Base-by-base conservation (phyloP, 2,888 invertebrate genomes). In the Boloria euphrosyne region DNA sequence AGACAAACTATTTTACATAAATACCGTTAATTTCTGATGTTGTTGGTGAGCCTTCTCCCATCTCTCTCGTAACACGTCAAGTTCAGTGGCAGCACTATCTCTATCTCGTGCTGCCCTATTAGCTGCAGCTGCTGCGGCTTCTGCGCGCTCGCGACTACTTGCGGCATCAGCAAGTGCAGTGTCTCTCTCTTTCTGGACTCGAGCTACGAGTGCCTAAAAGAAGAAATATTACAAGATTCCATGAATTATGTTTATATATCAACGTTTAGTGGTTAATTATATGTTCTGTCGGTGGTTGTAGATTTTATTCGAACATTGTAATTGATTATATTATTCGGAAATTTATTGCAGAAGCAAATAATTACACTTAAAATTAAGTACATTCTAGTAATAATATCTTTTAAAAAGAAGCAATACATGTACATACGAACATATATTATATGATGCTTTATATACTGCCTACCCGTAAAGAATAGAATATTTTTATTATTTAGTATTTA, bases 151-250 rank as follows among this genome's bases (percentile, higher is more conserved):
- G 76, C 97, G 96, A 71, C 97, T 91, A 77, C 96, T 95, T 65
- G 96, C 96, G 72, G 95, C 94, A 75, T 98, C 97, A 57, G 96
- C 96, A 67, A 96, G 94, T 74, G 96, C 95, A 71, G 94, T 93
- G 81, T 98, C 98, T 73, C 96, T 94, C 86, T 98, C 98, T 89
- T 98, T 98, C 87, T 97, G 97, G 73, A 97, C 93, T 73, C 97
- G 95, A 53, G 94, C 92, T 78, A 96, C 92, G 75, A 96, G 93
- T 68, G 94, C 94, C 96, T 96, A 83, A 55, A 93, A 85, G 13
- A 59, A 18, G 5, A 22, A 22, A 17, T 13, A n/a, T 22, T 50
- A 3, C 13, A 22, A 22, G 10, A 22, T 22, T 22, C 5, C 27
- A 18, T 52, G 13, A 13, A 22, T 14, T 5, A 47, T 13, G 16